Percentiles rank a stretch among this genome's conserved stretches.
Conservation (phyloP, 2,888 invertebrate species). For the Criorhina ranunculi region DNA sequence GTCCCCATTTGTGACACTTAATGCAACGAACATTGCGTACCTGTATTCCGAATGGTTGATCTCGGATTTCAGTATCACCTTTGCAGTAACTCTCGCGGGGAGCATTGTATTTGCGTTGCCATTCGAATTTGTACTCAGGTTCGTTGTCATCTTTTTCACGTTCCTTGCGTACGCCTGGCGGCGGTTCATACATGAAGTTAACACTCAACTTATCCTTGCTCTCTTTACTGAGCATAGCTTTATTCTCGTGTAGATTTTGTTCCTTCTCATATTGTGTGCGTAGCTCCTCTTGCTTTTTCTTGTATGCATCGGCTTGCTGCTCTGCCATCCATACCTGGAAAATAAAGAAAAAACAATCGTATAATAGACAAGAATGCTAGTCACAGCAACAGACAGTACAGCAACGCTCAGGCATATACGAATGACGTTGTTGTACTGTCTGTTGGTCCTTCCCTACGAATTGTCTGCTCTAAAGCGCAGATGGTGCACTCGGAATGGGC, state of each 20-base stretch:
- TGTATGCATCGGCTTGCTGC: constrained; percentile 98
- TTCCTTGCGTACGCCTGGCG: constrained; percentile 97
- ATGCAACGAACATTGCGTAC: constrained; percentile 99
- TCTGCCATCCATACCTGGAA: constrained; percentile 99
- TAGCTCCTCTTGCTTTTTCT: constrained; percentile 98
- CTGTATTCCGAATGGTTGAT: constrained; percentile 99
- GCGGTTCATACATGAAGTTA: constrained; percentile 99
- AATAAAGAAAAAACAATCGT: background rate
- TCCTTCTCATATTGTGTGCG: constrained; percentile 99
- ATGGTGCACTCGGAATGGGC: too few relatives aligned
- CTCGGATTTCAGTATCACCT: constrained; percentile 98
- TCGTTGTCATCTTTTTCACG: constrained; percentile 96
- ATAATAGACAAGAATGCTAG: background rate
- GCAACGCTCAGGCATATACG: too few relatives aligned
- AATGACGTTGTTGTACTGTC: too few relatives aligned
- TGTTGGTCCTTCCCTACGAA: too few relatives aligned
- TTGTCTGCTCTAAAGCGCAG: too few relatives aligned
- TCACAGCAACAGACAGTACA: too few relatives aligned
- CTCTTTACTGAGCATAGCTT: constrained; percentile 98
- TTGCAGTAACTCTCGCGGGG: constrained; percentile 99
- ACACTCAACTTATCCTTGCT: constrained; percentile 99
- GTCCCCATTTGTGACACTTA: constrained; percentile 99
- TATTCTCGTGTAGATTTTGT: constrained; percentile 98
- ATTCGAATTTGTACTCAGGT: constrained; percentile 99
- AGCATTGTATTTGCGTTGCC: constrained; percentile 99